These are phyloP conservation scores for Cyphomyrus plagiostoma DNA, from an alignment of 2,113 vertebrate species.

Conservation along the genomic window DNA sequence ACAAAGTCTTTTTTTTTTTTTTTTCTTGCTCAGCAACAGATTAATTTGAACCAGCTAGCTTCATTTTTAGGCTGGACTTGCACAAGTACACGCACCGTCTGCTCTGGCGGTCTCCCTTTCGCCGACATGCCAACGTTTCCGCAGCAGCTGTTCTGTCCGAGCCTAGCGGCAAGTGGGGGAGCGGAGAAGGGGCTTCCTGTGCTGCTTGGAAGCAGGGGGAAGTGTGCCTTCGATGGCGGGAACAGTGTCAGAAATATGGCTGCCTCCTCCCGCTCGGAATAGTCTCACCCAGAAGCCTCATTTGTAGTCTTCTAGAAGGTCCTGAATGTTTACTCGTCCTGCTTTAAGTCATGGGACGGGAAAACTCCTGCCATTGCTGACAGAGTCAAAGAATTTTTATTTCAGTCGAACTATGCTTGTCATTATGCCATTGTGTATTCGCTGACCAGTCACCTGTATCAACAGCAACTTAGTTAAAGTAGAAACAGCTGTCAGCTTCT, in stretches of 20 bases:
- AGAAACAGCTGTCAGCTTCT: neutral
- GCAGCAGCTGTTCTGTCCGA: neutral
- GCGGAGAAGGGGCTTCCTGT: neutral
- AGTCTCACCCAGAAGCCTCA: neutral
- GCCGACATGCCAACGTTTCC: neutral
- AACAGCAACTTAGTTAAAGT: neutral
- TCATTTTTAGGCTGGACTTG: neutral
- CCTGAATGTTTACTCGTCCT: neutral
- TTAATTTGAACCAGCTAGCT: constrained; percentile 65
- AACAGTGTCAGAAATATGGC: neutral
- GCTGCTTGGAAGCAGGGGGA: neutral
- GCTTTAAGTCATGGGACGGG: neutral
- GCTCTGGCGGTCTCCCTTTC: neutral
- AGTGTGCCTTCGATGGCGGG: neutral
- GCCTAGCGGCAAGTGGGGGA: neutral
- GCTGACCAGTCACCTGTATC: neutral
- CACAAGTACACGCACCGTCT: neutral
- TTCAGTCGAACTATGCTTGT: neutral
- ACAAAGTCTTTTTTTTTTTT: constrained; percentile 58
- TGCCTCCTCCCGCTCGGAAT: neutral
- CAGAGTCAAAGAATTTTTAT: neutral
- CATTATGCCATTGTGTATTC: neutral
- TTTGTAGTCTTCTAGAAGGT: neutral
- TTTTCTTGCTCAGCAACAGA: constrained; percentile 59
- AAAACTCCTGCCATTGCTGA: neutral